Percentiles rank a stretch among this genome's conserved stretches.
Evolutionary conservation across 2,113 vertebrate species (phyloP).

Genomic region (Mionectes macconnelli): DNA sequence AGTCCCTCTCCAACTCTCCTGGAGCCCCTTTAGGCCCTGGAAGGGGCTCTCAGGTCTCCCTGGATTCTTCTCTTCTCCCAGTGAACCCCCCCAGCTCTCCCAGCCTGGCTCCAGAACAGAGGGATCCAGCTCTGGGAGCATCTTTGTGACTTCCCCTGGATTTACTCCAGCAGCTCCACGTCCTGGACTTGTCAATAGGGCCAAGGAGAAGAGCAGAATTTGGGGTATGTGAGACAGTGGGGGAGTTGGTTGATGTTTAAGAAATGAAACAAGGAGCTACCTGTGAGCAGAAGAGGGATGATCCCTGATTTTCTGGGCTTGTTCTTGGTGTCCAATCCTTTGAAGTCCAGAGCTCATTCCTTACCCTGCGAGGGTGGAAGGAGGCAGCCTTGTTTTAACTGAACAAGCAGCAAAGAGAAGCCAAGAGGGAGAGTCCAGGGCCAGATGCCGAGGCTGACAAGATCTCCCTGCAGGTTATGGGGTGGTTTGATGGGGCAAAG

Average conservation of each 20-base stretch:
- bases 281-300: neutral
- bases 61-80: neutral
- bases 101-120: neutral
- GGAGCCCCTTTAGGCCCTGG: neutral
- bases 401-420: neutral
- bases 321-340: neutral
- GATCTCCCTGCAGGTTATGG: neutral
- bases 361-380: fast-evolving
- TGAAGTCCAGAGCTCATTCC: neutral
- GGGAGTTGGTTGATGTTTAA: neutral
- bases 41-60: neutral
- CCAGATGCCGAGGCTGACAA: neutral
- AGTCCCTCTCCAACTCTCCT: neutral
- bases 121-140: neutral
- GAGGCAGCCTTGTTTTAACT: fast-evolving
- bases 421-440: neutral
- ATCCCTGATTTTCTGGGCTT: neutral
- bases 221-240: fast-evolving
- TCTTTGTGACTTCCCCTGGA: neutral
- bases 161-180: neutral
- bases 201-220: neutral
- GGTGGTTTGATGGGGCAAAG: neutral
- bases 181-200: neutral
- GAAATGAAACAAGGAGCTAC: neutral
- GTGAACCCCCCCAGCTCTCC: neutral